Conservation (phyloP, 2,113 vertebrate species). For the Coreoperca whiteheadi region DNA sequence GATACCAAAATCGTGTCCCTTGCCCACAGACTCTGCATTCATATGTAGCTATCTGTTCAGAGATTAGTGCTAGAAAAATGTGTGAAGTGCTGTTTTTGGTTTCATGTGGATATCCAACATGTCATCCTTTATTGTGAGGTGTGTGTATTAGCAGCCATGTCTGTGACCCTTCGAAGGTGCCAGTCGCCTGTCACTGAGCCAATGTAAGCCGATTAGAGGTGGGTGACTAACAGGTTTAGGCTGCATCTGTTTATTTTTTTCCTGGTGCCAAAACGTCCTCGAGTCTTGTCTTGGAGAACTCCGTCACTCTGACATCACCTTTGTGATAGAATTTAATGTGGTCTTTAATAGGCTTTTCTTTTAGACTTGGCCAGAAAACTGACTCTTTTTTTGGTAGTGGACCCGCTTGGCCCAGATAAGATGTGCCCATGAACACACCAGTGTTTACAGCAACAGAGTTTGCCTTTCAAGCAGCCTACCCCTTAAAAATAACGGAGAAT, state of each 20-base stretch:
- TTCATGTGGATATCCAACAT: slow-evolving; percentile 78
- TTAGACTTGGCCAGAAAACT: slow-evolving; percentile 17
- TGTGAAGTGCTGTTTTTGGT: slow-evolving; percentile 64
- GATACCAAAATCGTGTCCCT: too few relatives aligned
- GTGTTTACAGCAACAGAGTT: slow-evolving; percentile 39
- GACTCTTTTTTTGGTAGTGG: slow-evolving; percentile 9
- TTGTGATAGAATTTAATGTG: slow-evolving; percentile 66
- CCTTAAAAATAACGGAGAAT: slow-evolving; percentile 48
- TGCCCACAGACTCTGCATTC: too few relatives aligned
- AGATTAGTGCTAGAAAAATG: slow-evolving; percentile 13
- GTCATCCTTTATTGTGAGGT: slow-evolving; percentile 58
- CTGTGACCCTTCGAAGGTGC: slow-evolving; percentile 76
- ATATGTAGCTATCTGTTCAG: too few relatives aligned
- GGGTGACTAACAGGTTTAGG: slow-evolving; percentile 83
- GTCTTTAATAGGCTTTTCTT: slow-evolving; percentile 59
- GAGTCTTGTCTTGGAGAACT: slow-evolving; percentile 62
- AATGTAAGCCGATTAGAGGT: slow-evolving; percentile 87
- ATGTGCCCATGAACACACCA: slow-evolving; percentile 36
- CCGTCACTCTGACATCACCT: slow-evolving; percentile 70
- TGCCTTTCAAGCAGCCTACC: slow-evolving; percentile 50
- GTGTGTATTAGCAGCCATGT: slow-evolving; percentile 66
- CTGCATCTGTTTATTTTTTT: slow-evolving; percentile 82
- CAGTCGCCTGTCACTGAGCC: slow-evolving; percentile 81
- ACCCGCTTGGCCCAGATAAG: slow-evolving; percentile 54
- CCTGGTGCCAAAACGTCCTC: slow-evolving; percentile 72